phyloP scores from a whole-genome alignment of 1,140 invertebrate genomes.

The Hylyphantes graminicola region DNA sequence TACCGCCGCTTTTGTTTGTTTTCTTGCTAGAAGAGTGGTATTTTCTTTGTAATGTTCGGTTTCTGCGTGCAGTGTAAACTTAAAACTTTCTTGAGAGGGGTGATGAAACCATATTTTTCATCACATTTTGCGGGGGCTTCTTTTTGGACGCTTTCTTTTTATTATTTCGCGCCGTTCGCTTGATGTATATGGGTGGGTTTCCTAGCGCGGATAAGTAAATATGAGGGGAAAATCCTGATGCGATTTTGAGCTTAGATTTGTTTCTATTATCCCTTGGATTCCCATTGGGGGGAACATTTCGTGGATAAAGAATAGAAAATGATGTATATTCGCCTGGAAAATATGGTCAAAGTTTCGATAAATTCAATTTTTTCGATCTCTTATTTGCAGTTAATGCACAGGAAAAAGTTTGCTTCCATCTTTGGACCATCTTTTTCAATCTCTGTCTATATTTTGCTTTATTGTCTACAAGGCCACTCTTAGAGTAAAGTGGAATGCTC shows the following conservation, averaged over 20 bases:
- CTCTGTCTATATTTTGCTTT: too few species aligned
- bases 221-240: slow-evolving; percentile 37
- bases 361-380: slow-evolving; percentile 47
- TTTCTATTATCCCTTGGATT: slow-evolving; percentile 45
- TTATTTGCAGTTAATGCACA: too few species aligned
- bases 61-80: slow-evolving; percentile 56
- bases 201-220: slow-evolving; percentile 31
- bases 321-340: slow-evolving; percentile 33
- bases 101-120: slow-evolving; percentile 58
- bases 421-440: too few species aligned
- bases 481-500: too few species aligned
- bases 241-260: slow-evolving; percentile 50
- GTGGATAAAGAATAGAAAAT: not conserved
- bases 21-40: slow-evolving; percentile 2
- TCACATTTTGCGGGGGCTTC: slow-evolving; percentile 20
- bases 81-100: slow-evolving; percentile 46
- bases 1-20: slow-evolving; percentile 8
- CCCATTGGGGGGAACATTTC: slow-evolving; percentile 11
- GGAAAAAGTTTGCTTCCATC: too few species aligned
- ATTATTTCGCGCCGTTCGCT: slow-evolving; percentile 13
- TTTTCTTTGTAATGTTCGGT: slow-evolving; percentile 45
- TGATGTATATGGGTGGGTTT: slow-evolving; percentile 31
- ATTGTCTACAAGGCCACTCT: too few species aligned
- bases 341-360: slow-evolving; percentile 40
- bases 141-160: not conserved